Evolutionary conservation across 2,888 invertebrate species (phyloP).

Genomic region (Mactromeris polynyma): DNA sequence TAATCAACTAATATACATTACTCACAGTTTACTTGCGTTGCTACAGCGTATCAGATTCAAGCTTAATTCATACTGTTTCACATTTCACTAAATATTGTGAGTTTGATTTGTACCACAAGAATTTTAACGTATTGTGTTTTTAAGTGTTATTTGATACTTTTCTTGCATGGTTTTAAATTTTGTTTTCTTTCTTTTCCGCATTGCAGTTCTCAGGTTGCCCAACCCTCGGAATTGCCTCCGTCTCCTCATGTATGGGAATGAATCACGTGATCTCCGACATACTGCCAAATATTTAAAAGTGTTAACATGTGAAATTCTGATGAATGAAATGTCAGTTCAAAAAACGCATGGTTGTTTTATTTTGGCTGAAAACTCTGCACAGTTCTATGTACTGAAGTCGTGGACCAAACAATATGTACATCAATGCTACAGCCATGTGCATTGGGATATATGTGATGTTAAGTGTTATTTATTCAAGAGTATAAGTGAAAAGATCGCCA

Average conservation of each 20-base stretch:
- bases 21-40: not conserved
- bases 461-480: conserved; percentile 11
- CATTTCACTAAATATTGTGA: not conserved
- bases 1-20: conserved; percentile 8
- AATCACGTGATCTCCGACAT: conserved; percentile 45
- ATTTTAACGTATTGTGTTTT: too few relatives aligned
- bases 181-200: conserved; percentile 25
- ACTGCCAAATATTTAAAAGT: conserved; percentile 53
- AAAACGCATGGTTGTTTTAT: not conserved
- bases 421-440: not conserved
- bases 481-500: not conserved
- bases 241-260: conserved; percentile 97
- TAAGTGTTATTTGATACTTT: not conserved
- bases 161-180: conserved; percentile 36
- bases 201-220: conserved; percentile 91
- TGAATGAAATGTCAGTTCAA: not conserved
- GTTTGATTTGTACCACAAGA: not conserved
- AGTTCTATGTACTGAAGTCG: not conserved
- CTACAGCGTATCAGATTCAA: not conserved
- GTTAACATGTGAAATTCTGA: not conserved
- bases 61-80: not conserved
- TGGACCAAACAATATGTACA: conserved; percentile 3
- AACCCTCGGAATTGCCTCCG: conserved; percentile 98
- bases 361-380: not conserved
- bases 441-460: not conserved